Base-by-base conservation (phyloP, 2,113 vertebrate species). In the Neogobius melanostomus region DNA sequence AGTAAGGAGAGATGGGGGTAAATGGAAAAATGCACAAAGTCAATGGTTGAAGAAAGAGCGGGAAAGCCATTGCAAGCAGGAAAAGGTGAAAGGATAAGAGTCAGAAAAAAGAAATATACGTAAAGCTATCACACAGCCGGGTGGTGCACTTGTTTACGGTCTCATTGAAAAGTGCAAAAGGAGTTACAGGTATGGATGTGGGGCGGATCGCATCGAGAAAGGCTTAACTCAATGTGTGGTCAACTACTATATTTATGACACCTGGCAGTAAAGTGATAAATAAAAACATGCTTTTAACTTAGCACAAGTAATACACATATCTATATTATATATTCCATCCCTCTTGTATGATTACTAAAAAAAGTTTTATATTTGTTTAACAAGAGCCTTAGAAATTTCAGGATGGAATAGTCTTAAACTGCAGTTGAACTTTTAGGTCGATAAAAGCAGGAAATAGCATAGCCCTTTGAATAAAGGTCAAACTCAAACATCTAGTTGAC, bases 1-100 rank as follows among this genome's bases (percentile, higher is more conserved):
- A 83, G 85, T 68, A 78, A 86, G 82, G 71, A 77, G 82, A 82
- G 82, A 85, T 72, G 73, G 80, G 77, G 82, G 68, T 68, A 72
- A 82, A 74, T 62, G 8, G 54, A 72, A 82, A 68, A 67, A 64
- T 68, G 68, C 77, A 66, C 65, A 46, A 54, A 87, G 84, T 85
- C 77, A 86, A 85, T 82, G 72, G 74, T 64, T 67, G 74, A 66
- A 81, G 67, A 72, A 70, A 81, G 60, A 81, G 16, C 5, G 64
- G 71, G 66, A 67, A 82, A 82, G 85, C 80, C 73, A 48, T 88
- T 77, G 68, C 56, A 66, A 52, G 49, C 51, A 69, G 16, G 71
- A 42, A 51, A 46, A 7, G 47, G 2, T 16, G 46, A 45, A 64
- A 56, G 61, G 36, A 66, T n/a, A 46, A 83, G 53, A 74, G 36